phyloP scores from a whole-genome alignment of 2,888 invertebrate species.

The Allacma fusca region DNA sequence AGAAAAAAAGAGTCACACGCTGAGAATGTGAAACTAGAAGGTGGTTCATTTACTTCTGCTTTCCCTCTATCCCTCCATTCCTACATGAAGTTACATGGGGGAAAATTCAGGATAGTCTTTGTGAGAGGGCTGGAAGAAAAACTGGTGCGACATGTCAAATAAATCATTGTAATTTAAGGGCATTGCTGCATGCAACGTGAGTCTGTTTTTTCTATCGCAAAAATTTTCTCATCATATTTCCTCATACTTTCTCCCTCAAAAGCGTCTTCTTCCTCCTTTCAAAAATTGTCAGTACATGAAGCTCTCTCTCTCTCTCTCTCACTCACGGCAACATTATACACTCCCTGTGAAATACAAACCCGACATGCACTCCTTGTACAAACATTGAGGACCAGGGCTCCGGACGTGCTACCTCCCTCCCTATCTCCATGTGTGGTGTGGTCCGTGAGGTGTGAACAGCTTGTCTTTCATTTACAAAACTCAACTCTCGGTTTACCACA shows the following conservation, averaged over 20 bases:
- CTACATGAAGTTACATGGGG: not conserved
- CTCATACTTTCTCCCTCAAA: not conserved
- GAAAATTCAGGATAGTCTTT: not conserved
- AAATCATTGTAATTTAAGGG: slow-evolving; percentile 45
- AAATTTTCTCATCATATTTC: slow-evolving; percentile 33
- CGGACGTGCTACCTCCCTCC: not conserved
- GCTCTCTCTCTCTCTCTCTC: slow-evolving; percentile 1
- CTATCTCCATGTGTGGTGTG: not conserved
- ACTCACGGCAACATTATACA: no score
- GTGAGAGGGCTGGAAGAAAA: not conserved
- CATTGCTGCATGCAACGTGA: slow-evolving; percentile 29
- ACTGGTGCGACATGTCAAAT: slow-evolving; percentile 41
- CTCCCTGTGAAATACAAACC: no score
- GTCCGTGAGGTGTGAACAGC: slow-evolving; percentile 31
- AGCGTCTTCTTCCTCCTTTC: not conserved
- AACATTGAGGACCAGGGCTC: not conserved
- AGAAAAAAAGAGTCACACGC: slow-evolving; percentile 13
- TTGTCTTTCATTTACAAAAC: slow-evolving; percentile 28
- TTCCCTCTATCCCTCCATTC: not conserved
- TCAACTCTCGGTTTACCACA: slow-evolving; percentile 13
- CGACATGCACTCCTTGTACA: no score
- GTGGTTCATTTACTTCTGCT: slow-evolving; percentile 21
- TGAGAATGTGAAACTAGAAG: slow-evolving; percentile 25
- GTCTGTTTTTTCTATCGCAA: slow-evolving; percentile 10
- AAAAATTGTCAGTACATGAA: not conserved